A percentile compares a stretch with the other conserved stretches of the same genome.
Evolutionary conservation across 2,113 vertebrate genomes (phyloP).

Genomic region (Fregetta grallaria): DNA sequence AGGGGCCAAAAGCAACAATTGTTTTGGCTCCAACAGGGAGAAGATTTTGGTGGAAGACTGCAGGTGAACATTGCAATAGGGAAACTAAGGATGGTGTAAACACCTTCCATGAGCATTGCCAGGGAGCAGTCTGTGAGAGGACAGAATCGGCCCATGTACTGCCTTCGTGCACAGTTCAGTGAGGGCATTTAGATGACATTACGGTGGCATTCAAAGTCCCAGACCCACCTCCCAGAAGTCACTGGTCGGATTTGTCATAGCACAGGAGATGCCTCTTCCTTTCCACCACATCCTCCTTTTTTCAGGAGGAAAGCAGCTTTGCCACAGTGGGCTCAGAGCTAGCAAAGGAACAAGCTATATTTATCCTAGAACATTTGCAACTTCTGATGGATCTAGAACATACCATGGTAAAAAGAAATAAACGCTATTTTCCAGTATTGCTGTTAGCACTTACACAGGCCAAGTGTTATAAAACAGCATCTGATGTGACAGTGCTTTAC

Average conservation of each 20-base stretch:
- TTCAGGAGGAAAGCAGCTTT: not conserved
- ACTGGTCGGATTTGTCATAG: not conserved
- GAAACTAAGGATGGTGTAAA: not conserved
- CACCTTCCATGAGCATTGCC: not conserved
- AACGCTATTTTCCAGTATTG: not conserved
- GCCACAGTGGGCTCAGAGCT: not conserved
- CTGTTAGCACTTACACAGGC: not conserved
- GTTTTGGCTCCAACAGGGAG: not conserved
- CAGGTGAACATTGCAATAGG: not conserved
- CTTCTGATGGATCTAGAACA: not conserved
- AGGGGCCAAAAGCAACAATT: not conserved
- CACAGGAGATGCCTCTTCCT: not conserved
- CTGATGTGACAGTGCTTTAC: not conserved
- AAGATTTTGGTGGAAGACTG: not conserved
- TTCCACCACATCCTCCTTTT: not conserved
- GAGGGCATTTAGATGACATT: rapidly evolving
- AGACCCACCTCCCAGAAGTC: not conserved
- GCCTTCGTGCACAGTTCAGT: not conserved
- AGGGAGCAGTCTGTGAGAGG: not conserved
- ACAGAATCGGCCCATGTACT: not conserved
- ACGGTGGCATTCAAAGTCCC: not conserved
- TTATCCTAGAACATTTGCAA: not conserved
- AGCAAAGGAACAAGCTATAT: not conserved
- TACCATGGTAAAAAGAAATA: not conserved
- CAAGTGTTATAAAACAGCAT: not conserved